These are phyloP conservation scores for Grammomys surdaster DNA, from an alignment of 2,113 vertebrate genomes.

Conservation along the genomic window DNA sequence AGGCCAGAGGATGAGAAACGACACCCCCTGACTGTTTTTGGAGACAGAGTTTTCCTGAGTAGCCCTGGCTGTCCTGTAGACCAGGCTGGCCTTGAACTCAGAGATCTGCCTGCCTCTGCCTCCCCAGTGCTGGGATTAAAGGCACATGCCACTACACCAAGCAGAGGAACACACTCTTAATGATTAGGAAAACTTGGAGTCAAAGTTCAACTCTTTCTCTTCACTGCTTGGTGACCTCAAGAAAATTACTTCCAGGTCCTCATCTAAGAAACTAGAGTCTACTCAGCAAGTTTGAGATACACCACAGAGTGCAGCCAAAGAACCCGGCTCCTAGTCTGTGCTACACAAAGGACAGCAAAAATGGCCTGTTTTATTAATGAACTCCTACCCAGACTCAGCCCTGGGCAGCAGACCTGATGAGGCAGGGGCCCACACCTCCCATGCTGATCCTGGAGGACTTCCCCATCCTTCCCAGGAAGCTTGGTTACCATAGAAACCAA, in stretches of 20 bases:
- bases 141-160: background rate
- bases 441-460: background rate
- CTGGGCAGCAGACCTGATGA: background rate
- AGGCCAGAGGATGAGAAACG: background rate
- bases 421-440: background rate
- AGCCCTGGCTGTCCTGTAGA: background rate
- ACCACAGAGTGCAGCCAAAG: no score
- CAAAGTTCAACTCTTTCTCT: background rate
- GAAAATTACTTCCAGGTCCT: background rate
- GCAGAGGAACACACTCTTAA: background rate
- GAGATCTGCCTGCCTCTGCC: background rate
- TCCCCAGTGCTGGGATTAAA: background rate
- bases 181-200: background rate
- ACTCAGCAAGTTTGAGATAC: background rate
- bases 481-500: conserved; percentile 75
- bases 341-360: background rate
- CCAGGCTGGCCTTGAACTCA: background rate
- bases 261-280: background rate
- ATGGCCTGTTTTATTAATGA: fast-evolving
- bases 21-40: background rate
- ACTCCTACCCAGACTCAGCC: background rate
- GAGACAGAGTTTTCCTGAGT: background rate
- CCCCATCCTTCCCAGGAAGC: conserved; percentile 43
- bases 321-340: fast-evolving
- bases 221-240: background rate